Percentiles rank a stretch among this genome's conserved stretches.
Evolutionary conservation across 2,888 invertebrate species (phyloP).

Genomic region (Nebria brevicollis): DNA sequence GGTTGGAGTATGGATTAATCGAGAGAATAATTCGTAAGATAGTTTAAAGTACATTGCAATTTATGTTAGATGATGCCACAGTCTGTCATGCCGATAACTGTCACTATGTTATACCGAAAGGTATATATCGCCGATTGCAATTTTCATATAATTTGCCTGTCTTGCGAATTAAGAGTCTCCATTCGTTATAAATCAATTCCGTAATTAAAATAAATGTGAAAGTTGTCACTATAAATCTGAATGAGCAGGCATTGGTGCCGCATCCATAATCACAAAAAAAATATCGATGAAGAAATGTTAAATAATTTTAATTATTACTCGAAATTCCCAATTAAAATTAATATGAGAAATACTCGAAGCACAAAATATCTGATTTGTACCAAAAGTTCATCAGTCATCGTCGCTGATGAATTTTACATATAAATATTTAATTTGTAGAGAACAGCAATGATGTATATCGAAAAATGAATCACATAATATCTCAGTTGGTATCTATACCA

Average conservation of each 20-base stretch:
- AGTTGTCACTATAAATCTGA: neutral
- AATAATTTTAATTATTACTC: too few species aligned
- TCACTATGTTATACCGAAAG: too few species aligned
- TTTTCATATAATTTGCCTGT: neutral
- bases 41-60: neutral
- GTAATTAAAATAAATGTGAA: neutral
- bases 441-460: neutral
- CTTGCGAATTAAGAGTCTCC: neutral
- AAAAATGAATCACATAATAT: constrained; percentile 30
- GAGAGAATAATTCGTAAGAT: neutral
- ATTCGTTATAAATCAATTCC: neutral
- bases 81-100: too few species aligned
- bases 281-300: neutral
- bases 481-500: constrained; percentile 32
- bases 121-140: neutral
- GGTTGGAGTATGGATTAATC: neutral
- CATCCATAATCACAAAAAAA: neutral
- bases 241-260: neutral
- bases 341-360: too few species aligned
- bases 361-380: too few species aligned
- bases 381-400: neutral
- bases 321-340: too few species aligned
- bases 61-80: too few species aligned
- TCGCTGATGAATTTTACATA: neutral
- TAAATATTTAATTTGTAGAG: neutral